Evolutionary conservation across 2,888 invertebrate species (phyloP).

Genomic region (Stenolophus ochropezus): DNA sequence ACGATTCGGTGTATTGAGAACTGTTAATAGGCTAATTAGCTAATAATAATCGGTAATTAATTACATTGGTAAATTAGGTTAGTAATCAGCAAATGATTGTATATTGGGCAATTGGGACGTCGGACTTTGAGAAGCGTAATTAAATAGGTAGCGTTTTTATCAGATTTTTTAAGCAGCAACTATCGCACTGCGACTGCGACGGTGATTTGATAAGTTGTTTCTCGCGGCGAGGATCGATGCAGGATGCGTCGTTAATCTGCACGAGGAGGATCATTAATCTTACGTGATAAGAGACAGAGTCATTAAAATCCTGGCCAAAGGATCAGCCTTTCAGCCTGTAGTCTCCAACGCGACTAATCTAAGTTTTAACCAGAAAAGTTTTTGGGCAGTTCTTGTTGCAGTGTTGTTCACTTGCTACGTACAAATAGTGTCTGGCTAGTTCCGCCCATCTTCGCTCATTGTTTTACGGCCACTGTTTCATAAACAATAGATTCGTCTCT

Average conservation of each 20-base stretch:
- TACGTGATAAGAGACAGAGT: conserved; percentile 58
- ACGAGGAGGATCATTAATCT: conserved; percentile 54
- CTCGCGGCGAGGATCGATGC: conserved; percentile 51
- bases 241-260: conserved; percentile 56
- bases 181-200: conserved; percentile 20
- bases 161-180: conserved; percentile 34
- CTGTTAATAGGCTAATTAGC: too few species aligned
- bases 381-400: conserved; percentile 52
- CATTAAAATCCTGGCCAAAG: conserved; percentile 54
- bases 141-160: conserved; percentile 51
- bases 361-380: conserved; percentile 60
- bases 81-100: too few species aligned
- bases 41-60: too few species aligned
- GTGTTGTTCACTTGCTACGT: conserved; percentile 34
- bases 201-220: conserved; percentile 59
- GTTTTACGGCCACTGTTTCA: conserved; percentile 32
- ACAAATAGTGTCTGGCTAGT: conserved; percentile 24
- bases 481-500: conserved; percentile 6
- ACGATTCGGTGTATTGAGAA: too few species aligned
- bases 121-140: too few species aligned
- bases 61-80: too few species aligned
- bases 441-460: conserved; percentile 38
- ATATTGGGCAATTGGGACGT: too few species aligned
- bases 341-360: conserved; percentile 53
- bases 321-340: conserved; percentile 36